Base-by-base conservation (phyloP, 1,140 invertebrate genomes). In the Anthonomus grandis region DNA sequence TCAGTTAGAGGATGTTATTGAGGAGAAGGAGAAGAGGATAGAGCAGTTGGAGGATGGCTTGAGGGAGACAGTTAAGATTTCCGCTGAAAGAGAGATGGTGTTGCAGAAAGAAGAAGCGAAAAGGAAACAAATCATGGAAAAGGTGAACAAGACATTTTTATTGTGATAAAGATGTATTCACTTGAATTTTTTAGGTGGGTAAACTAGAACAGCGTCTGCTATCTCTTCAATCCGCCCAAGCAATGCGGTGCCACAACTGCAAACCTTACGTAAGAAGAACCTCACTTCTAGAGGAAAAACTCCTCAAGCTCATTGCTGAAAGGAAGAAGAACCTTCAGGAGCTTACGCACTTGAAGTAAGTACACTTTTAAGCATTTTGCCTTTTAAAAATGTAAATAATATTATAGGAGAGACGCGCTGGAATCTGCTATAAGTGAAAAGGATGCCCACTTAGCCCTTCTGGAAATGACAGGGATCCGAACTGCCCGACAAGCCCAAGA, bases 381-480 rank as follows among this genome's bases (percentile, higher is more conserved):
- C 5, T 22, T 45, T 21, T 10, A 19, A 6, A 12, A 15, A 13
- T 34, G n/a, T n/a, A n/a, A n/a, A n/a, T 15, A 49, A 19, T n/a
- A 42, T 60, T 65, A 58, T 45, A 69, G 67, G 44, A 60, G 69
- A 25, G 90, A 93, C 75, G 86, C 90, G 50, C 71, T 93, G 23
- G 83, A 90, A 75, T 81, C 85, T 41, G 84, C 87, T 1, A 85
- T 93, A 36, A 90, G 86, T 68, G 90, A 93, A 67, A 93, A 92
- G 70, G 91, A 93, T 73, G 84, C 89, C 13, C 87, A 90, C 70
- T 80, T 93, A 60, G 90, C 89, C 1, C 74, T 92, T 53, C 69
- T 93, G 38, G 90, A 93, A 75, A 83, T 91, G 71, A 85, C 86
- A 24, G 84, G 85, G 18, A 81, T 86, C 48, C 81, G 86, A 70